Evolutionary conservation across 2,113 vertebrate species (phyloP), one percentile per base, ranked within the genome.

Genomic region (Oxyura jamaicensis): DNA sequence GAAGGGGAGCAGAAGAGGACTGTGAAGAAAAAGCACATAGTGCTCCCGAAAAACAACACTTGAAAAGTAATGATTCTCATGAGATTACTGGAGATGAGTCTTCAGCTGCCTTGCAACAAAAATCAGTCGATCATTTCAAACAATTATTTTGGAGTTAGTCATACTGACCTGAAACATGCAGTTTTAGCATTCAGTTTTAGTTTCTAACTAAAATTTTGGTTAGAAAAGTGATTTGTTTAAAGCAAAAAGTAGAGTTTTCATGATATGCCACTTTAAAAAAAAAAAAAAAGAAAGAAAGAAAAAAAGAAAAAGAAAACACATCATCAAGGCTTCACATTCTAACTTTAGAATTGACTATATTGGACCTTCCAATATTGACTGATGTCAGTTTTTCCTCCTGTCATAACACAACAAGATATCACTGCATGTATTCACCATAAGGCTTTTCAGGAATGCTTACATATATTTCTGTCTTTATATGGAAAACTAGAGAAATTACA

Each of bases 251-350:
- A 0, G 10, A 8, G 53, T 76, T 86, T 88, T 56, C 29, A 12
- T 21, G 15, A 11, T 35, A 31, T 17, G 3, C 13, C 14, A 29
- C 1, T 20, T 17, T 1, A 0, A 3, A 7, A 18, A 4, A 5
- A 42, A 6, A 71, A 13, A 44, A 7, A 44, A 44, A 42, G 14
- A 42, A 16, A 46, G 18, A 48, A 50, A 46, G 10, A 46, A 46
- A 19, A 20, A 46, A 20, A 48, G 22, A 12, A 50, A 23, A 22
- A 10, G 21, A 22, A 77, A 62, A 69, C 35, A 50, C 20, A 42
- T 52, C 3, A 2, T 39, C 33, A 73, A 44, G 18, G 60, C 20
- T 62, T 42, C 23, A 39, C 4, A 52, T 83, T 58, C 29, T 55
- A 25, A 66, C 31, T 26, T 69, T 6, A 28, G 48, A 83, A 66